A percentile compares a stretch with the other conserved stretches of the same genome.
phyloP scores from a whole-genome alignment of 2,888 invertebrate genomes.

The Scotopteryx bipunctaria region DNA sequence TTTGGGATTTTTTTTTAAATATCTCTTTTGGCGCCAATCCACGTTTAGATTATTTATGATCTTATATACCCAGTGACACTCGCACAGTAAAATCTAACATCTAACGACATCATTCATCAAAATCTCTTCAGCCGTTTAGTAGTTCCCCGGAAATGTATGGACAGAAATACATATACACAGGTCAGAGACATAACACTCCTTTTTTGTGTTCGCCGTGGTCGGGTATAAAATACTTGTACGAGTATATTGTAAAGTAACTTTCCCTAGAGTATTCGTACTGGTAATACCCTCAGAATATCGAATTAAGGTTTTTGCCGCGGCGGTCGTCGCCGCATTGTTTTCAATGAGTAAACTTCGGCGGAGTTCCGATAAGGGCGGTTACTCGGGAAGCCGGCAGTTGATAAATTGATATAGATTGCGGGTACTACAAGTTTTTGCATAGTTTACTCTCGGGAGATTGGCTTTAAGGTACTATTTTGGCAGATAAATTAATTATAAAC shows the following conservation, averaged over 20 bases:
- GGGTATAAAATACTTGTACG: no score
- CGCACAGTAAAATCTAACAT: no score
- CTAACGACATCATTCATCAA: no score
- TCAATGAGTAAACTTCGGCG: constrained; percentile 50
- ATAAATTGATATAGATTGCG: constrained; percentile 59
- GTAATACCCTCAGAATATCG: constrained; percentile 12
- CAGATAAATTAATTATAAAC: constrained; percentile 26
- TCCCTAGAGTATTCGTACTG: constrained; percentile 8
- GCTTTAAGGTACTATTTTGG: constrained; percentile 38
- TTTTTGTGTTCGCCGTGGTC: no score
- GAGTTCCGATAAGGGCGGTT: constrained; percentile 44
- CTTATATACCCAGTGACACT: no score
- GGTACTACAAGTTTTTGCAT: constrained; percentile 46
- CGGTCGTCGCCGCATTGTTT: constrained; percentile 40
- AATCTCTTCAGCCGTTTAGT: no score
- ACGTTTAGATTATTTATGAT: no score
- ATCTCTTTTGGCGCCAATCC: no score
- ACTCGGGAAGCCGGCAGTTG: constrained; percentile 42
- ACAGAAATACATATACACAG: no score
- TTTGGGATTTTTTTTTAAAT: no score
- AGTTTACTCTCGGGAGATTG: constrained; percentile 33
- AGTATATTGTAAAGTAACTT: background rate
- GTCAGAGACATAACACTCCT: no score
- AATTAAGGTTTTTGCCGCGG: constrained; percentile 39
- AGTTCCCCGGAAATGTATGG: no score